Percentiles rank a stretch among this genome's conserved stretches.
Evolutionary conservation across 2,888 invertebrate genomes (phyloP).

Genomic region (Liopterus haemorrhoidalis): DNA sequence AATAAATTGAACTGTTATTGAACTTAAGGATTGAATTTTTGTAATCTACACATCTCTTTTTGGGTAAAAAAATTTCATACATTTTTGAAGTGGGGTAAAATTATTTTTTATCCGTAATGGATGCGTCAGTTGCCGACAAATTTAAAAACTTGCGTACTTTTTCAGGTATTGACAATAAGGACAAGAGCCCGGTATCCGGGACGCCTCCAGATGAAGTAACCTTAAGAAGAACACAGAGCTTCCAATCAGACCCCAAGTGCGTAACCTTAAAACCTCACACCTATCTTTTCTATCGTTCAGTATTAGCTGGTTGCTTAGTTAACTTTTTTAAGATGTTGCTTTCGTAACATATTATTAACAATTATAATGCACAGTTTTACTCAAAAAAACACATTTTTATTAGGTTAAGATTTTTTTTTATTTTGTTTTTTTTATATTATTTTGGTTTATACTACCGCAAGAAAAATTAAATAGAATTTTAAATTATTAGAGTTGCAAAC

Average conservation of each 20-base stretch:
- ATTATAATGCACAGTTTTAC: slow-evolving; percentile 17
- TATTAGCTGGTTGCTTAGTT: slow-evolving; percentile 22
- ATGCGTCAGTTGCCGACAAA: too few species aligned
- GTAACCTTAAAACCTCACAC: slow-evolving; percentile 41
- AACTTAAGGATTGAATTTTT: too few species aligned
- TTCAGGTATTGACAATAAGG: slow-evolving; percentile 45
- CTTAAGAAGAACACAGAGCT: slow-evolving; percentile 77
- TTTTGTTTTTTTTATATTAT: slow-evolving; percentile 11
- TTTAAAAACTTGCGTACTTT: too few species aligned
- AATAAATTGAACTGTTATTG: too few species aligned
- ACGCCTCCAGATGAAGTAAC: slow-evolving; percentile 57
- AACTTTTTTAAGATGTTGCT: slow-evolving; percentile 21
- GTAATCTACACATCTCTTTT: too few species aligned
- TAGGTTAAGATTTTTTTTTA: slow-evolving; percentile 10
- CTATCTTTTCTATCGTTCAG: slow-evolving; percentile 13
- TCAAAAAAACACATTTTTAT: slow-evolving; percentile 3
- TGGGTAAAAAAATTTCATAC: too few species aligned
- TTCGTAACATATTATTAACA: slow-evolving; percentile 22
- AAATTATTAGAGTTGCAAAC: too few species aligned
- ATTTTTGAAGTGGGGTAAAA: neutral
- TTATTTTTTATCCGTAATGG: neutral
- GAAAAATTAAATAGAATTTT: too few species aligned
- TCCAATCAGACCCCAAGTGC: slow-evolving; percentile 84
- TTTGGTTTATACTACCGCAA: too few species aligned
- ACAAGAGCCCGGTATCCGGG: slow-evolving; percentile 32